A percentile compares a stretch with the other conserved stretches of the same genome.
These are phyloP conservation scores for Lycia hirtaria DNA, from an alignment of 2,888 invertebrate genomes.

Conservation along the genomic window DNA sequence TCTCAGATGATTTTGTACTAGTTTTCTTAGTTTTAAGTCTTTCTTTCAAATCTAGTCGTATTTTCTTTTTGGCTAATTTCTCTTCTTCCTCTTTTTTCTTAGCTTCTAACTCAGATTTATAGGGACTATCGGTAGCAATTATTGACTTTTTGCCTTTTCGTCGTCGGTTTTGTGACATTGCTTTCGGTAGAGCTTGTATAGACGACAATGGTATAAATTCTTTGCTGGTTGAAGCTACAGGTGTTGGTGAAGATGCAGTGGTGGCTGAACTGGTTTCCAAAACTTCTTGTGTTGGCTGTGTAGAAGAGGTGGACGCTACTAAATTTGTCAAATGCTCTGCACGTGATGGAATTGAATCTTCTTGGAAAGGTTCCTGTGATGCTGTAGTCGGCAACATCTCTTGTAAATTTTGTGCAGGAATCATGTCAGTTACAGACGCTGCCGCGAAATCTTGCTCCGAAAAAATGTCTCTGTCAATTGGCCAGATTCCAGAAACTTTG, in stretches of 20 bases:
- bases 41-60: conserved; percentile 23
- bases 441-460: conserved; percentile 33
- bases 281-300: conserved; percentile 14
- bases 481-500: conserved; percentile 37
- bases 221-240: too few species aligned
- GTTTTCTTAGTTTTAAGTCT: conserved; percentile 24
- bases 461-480: conserved; percentile 28
- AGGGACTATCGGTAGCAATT: too few species aligned
- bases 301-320: conserved; percentile 14
- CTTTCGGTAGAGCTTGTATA: too few species aligned
- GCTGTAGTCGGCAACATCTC: conserved; percentile 10
- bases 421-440: conserved; percentile 29
- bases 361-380: conserved; percentile 28
- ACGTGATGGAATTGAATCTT: neutral
- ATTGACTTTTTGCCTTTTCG: too few species aligned
- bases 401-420: conserved; percentile 7
- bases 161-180: too few species aligned
- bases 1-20: conserved; percentile 3
- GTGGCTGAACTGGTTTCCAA: too few species aligned
- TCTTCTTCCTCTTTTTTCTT: conserved; percentile 28
- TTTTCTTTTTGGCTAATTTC: too few species aligned
- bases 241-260: too few species aligned
- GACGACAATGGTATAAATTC: too few species aligned
- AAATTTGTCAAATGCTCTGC: conserved; percentile 1
- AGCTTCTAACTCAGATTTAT: too few species aligned